These are phyloP conservation scores for Magallana angulata DNA, from an alignment of 1,140 invertebrate genomes.

Conservation along the genomic window DNA sequence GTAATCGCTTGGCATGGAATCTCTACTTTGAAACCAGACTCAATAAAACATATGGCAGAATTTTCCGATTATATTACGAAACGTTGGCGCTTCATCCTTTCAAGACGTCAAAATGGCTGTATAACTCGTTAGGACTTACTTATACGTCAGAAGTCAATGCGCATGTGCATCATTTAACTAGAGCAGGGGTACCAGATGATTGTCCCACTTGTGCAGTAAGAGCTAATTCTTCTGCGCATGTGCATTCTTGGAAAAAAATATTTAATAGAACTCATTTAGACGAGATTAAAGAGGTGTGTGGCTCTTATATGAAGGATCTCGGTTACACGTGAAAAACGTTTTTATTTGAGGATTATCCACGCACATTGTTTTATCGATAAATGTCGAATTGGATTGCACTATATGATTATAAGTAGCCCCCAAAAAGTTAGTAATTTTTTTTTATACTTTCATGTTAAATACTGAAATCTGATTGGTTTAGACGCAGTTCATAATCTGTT, in stretches of 20 bases:
- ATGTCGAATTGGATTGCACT: no score
- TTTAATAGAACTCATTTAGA: neutral
- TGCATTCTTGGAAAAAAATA: neutral
- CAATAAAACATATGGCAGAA: neutral
- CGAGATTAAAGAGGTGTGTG: neutral
- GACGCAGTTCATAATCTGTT: no score
- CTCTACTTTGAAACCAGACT: neutral
- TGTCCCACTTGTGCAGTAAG: neutral
- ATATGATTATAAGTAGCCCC: no score
- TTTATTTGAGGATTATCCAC: no score
- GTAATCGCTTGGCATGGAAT: constrained; percentile 2
- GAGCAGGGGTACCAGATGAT: neutral
- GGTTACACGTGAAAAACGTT: neutral
- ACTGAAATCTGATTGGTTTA: no score
- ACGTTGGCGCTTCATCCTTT: neutral
- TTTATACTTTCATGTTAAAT: no score
- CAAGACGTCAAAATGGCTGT: neutral
- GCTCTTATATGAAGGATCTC: neutral
- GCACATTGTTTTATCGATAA: no score
- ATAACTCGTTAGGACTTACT: neutral
- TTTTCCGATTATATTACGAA: neutral
- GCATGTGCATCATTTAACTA: constrained; percentile 8
- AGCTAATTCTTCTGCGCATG: constrained; percentile 23
- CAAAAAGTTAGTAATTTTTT: no score
- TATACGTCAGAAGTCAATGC: neutral